Base-by-base conservation (phyloP, 2,888 invertebrate species). In the Pyrrhosoma nymphula region DNA sequence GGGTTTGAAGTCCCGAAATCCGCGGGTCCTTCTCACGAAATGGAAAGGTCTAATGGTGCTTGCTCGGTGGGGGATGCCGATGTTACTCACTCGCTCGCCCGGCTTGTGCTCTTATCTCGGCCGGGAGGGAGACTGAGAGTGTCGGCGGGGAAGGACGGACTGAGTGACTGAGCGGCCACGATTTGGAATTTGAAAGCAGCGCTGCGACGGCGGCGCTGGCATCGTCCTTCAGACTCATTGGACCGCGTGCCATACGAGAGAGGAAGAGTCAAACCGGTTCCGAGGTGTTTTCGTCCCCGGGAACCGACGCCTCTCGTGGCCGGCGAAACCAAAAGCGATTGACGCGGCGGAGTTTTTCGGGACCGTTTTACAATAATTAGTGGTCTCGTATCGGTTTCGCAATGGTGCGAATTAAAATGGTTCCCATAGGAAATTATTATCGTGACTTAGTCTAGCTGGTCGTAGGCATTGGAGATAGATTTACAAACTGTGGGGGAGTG, bases 151-250 rank as follows among this genome's bases (percentile, higher is more conserved):
- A 12, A 26, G 69, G 69, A 60, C 20, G 0, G 69, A 60, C 20
- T 20, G 60, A 60, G 60, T 8, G 60, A 20, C 18, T 20, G 6
- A 1, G 30, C 3, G 14, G 26, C 82, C 82, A n/a, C 30, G 82
- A 35, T 82, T 35, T 82, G 82, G 82, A 35, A 82, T 82, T 82
- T 82, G 82, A 82, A 82, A 30, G 82, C 82, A 82, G 82, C 82
- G 82, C 82, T 82, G 30, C 12, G 30, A 6, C 16, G 8, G 14
- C 35, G 82, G 35, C 30, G 30, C 82, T 6, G 0, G 4, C 82
- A 35, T 35, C 82, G 82, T 82, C 35, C 82, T 30, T 82, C 35
- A 16, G n/a, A 69, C 69, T 26, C 26, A 26, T 26, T 26, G 10
- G 69, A 6, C 47, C n/a, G 82, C 26, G 82, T 35, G 82, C 82